Conservation (phyloP, 2,113 vertebrate genomes). For the Cercocebus atys region DNA sequence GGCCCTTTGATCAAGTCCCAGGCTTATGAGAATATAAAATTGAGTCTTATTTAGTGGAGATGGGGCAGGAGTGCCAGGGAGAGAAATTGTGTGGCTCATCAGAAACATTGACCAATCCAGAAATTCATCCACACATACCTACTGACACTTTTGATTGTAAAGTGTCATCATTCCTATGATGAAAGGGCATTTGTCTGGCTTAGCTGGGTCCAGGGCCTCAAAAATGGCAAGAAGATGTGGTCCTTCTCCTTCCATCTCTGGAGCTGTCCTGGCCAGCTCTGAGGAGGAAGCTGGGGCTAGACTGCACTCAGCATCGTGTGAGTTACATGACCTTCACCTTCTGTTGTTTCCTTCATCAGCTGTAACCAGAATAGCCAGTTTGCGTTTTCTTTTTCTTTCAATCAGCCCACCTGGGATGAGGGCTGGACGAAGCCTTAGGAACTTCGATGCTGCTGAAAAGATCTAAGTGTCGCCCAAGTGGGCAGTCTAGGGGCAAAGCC, state of each 20-base stretch:
- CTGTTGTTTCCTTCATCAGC: not conserved
- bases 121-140: not conserved
- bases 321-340: not conserved
- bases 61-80: not conserved
- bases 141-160: not conserved
- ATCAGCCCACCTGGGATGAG: not conserved
- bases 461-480: not conserved
- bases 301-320: not conserved
- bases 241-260: rapidly evolving
- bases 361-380: not conserved
- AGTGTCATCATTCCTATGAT: not conserved
- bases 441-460: not conserved
- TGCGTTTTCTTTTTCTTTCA: not conserved
- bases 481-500: not conserved
- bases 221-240: not conserved
- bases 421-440: not conserved
- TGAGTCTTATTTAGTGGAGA: not conserved
- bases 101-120: not conserved
- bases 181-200: not conserved
- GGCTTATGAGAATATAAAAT: not conserved
- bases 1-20: not conserved
- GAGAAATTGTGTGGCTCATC: not conserved
- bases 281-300: not conserved
- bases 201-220: not conserved
- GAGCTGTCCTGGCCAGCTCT: not conserved